phyloP scores from a whole-genome alignment of 2,797 vertebrate genomes.

The Pangasius krempfi region DNA sequence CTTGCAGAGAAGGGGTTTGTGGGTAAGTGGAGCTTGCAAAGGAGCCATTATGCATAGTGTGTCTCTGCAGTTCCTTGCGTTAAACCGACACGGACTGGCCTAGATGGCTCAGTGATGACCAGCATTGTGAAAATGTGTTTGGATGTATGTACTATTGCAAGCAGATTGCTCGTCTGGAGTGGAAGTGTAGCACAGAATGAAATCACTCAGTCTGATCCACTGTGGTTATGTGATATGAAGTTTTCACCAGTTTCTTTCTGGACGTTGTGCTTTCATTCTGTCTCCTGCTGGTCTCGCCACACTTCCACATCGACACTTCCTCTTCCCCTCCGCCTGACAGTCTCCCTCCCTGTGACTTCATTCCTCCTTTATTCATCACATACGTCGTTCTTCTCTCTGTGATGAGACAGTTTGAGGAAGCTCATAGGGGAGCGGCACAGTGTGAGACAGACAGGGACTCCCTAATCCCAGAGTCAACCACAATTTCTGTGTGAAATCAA shows the following conservation, averaged over 20 bases:
- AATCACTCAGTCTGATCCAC: background rate
- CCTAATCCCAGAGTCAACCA: background rate
- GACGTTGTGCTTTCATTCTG: background rate
- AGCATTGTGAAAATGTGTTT: background rate
- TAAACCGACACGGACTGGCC: background rate
- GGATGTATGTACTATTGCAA: background rate
- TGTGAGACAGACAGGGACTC: background rate
- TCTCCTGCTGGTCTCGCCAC: background rate
- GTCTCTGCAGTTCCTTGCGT: background rate
- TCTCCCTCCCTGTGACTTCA: background rate
- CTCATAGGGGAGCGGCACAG: background rate
- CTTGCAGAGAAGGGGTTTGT: background rate
- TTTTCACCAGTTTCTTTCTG: background rate
- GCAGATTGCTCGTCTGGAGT: background rate
- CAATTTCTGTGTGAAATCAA: constrained; percentile 10
- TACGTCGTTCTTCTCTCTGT: constrained; percentile 2
- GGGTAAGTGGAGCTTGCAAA: background rate
- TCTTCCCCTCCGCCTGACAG: background rate
- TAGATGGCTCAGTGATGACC: background rate
- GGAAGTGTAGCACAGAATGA: background rate
- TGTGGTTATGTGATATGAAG: background rate
- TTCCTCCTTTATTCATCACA: background rate
- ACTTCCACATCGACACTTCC: background rate
- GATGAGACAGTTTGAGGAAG: background rate
- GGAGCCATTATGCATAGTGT: background rate